Evolutionary conservation across 2,113 vertebrate species (phyloP).

Genomic region (Chinchilla lanigera): DNA sequence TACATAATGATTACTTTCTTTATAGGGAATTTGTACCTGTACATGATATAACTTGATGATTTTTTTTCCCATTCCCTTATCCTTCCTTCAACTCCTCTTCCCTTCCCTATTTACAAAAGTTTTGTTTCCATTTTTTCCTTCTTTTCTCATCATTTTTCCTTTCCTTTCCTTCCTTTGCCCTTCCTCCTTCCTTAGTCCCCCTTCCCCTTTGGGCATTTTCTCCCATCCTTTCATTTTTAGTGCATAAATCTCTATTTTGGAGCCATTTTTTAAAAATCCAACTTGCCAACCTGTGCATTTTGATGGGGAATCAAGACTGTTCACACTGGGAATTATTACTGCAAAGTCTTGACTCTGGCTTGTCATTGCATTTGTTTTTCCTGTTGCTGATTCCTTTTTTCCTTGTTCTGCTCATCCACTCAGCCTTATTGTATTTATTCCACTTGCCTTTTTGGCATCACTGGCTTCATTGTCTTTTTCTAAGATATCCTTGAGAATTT

Average conservation of each 20-base stretch:
- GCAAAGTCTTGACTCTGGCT: neutral
- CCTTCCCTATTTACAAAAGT: no score
- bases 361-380: neutral
- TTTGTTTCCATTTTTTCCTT: no score
- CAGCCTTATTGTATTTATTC: neutral
- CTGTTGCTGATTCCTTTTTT: neutral
- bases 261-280: neutral
- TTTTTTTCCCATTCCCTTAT: no score
- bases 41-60: no score
- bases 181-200: no score
- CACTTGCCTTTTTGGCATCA: neutral
- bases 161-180: no score
- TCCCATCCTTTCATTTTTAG: neutral
- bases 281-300: neutral
- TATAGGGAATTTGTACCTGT: no score
- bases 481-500: neutral
- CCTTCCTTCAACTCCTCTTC: no score
- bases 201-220: no score
- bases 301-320: neutral
- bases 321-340: neutral
- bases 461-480: neutral
- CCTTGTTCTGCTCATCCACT: neutral
- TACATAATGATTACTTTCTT: no score
- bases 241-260: neutral
- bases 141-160: no score